Evolutionary conservation across 1,140 invertebrate genomes (phyloP).

Genomic region (Zaprionus taronus): DNA sequence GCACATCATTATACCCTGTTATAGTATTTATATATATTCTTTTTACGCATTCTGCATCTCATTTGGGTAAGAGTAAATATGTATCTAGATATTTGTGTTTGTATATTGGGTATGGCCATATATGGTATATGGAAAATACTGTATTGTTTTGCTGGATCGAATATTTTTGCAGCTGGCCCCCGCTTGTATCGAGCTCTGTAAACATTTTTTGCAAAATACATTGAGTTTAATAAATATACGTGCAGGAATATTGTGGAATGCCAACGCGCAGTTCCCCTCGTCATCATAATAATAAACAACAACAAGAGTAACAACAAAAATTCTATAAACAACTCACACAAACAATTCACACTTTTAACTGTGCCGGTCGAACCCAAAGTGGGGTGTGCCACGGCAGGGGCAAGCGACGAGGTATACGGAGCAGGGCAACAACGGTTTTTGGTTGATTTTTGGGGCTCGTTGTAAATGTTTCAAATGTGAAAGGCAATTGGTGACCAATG

Average conservation of each 20-base stretch:
- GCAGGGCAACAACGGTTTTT: constrained; percentile 24
- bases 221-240: constrained; percentile 63
- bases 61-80: constrained; percentile 59
- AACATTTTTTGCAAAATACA: constrained; percentile 57
- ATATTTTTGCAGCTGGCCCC: constrained; percentile 71
- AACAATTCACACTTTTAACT: constrained; percentile 49
- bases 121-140: neutral
- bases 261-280: constrained; percentile 59
- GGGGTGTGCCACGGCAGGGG: neutral
- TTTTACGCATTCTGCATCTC: constrained; percentile 38
- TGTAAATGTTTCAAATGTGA: constrained; percentile 52
- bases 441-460: constrained; percentile 4
- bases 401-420: neutral
- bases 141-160: constrained; percentile 14
- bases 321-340: constrained; percentile 45
- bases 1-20: constrained; percentile 12
- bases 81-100: neutral
- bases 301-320: constrained; percentile 5
- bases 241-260: constrained; percentile 38
- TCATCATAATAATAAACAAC: constrained; percentile 36
- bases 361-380: constrained; percentile 1
- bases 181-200: constrained; percentile 42
- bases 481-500: constrained; percentile 37
- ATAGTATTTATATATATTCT: constrained; percentile 42
- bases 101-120: neutral